Base-by-base conservation (phyloP, 2,797 vertebrate genomes). In the Betta splendens region DNA sequence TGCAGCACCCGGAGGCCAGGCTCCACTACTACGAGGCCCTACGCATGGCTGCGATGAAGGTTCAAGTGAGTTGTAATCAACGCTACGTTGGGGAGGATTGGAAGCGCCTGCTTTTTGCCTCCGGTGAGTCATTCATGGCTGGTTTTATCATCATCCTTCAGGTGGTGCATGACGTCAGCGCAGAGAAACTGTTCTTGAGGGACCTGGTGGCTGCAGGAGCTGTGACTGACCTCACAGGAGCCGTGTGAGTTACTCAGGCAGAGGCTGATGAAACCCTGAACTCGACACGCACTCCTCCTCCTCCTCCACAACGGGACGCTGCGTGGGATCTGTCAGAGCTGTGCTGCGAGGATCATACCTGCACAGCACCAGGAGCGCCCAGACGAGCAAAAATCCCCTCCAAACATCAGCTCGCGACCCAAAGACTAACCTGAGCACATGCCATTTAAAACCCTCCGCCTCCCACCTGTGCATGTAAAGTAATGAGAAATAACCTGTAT, bases 11-110 rank as follows among this genome's bases (percentile, higher is more conserved):
- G 0, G 78, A 77, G 20, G 74, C 89, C 23, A 79, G 80, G n/a
- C 90, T 94, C 42, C 93, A 94, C 77, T 94, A 94, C 72, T 94
- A 94, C 0, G 93, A 91, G 64, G 44, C 71, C 17, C 38, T 91
- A 50, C 85, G 64, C 48, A 94, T 92, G 91, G 84, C 80, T 0
- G 73, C 86, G 36, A 94, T 94, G 88, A 89, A 85, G 43, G 62
- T 64, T 54, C 89, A 91, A 29, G 89, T 89, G 50, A 42, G 75
- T 62, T 37, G 20, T 25, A 10, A 21, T 3, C 1, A 5, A 35
- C 29, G 10, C 31, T 2, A 4, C 18, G 47, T 18, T 4, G 28
- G 9, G 28, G 28, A 28, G 9, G 10, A 10, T 10, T 11, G 10
- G 31, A 31, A 31, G 5, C 11, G 11, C 13, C 28, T 10, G 29